phyloP scores from a whole-genome alignment of 2,113 vertebrate genomes.

The Lynx canadensis region DNA sequence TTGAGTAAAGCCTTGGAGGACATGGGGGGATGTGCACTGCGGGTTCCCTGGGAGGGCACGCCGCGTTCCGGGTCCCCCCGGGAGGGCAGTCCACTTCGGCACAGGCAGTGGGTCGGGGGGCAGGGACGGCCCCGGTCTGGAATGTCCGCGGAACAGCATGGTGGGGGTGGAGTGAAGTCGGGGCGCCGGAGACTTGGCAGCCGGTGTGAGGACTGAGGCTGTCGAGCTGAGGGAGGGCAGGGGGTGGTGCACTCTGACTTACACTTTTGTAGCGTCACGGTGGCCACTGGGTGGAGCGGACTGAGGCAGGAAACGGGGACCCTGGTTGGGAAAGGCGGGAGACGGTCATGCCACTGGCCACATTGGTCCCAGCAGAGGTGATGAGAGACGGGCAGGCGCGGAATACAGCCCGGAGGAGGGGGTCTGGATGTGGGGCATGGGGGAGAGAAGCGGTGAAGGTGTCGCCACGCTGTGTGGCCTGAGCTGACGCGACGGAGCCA shows the following conservation, averaged over 20 bases:
- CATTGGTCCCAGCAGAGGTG: accelerated
- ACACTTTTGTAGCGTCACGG: background rate
- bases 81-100: background rate
- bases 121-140: background rate
- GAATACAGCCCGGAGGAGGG: background rate
- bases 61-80: background rate
- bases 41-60: background rate
- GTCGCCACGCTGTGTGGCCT: background rate
- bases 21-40: no score
- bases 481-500: accelerated
- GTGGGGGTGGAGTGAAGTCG: background rate
- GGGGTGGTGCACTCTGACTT: background rate
- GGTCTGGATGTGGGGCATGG: accelerated
- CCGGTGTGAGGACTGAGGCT: no score
- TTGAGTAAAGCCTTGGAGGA: background rate
- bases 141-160: background rate
- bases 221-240: background rate
- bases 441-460: background rate
- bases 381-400: background rate
- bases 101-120: background rate
- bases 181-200: background rate
- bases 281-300: background rate
- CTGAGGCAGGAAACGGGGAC: background rate
- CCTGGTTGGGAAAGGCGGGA: background rate
- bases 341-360: background rate